Base-by-base conservation (phyloP, 2,888 invertebrate species). In the Leptinotarsa peninsularis region DNA sequence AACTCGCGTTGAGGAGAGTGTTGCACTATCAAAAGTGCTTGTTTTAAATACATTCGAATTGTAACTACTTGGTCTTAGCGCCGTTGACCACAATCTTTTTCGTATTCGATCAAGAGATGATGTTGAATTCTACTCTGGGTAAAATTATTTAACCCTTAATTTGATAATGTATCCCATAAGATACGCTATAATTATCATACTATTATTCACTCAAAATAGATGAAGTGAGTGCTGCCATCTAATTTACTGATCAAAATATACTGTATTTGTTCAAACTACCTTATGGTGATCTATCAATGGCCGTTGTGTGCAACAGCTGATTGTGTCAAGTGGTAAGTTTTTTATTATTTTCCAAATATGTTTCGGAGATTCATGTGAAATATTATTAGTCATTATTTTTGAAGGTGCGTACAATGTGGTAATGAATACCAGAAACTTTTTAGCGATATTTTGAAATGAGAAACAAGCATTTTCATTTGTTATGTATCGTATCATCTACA, bases 251-350 rank as follows among this genome's bases (percentile, higher is more conserved):
- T 69, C 56, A 50, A 54, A 69, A 69, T 27, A 69, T 23, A 54
- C 54, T 69, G 17, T 54, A 54, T 54, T 69, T 69, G 27, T 27
- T 54, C 50, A 54, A 69, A 69, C 69, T 69, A 69, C 56, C 33
- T 21, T 69, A 69, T 69, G 54, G 43, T 71, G 23, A 63, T 71
- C 56, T 71, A 71, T 63, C 71, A 60, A 71, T 71, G 71, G 71
- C 27, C 56, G 71, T 49, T 71, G 18, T 71, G 71, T 71, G 33
- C 71, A 71, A 49, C 63, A 63, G 71, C 60, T 71, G 71, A 63
- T 71, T 58, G 71, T 71, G 71, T 71, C 49, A 43, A 56, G 60
- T 60, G 63, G 71, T 71, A 71, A 60, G 63, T 71, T 71, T 71
- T 58, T 71, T 60, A 60, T 60, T 71, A 58, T 71, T 71, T 23